Conservation (phyloP, 53 echinoderm and acorn worm species). For the Antedon mediterranea region DNA sequence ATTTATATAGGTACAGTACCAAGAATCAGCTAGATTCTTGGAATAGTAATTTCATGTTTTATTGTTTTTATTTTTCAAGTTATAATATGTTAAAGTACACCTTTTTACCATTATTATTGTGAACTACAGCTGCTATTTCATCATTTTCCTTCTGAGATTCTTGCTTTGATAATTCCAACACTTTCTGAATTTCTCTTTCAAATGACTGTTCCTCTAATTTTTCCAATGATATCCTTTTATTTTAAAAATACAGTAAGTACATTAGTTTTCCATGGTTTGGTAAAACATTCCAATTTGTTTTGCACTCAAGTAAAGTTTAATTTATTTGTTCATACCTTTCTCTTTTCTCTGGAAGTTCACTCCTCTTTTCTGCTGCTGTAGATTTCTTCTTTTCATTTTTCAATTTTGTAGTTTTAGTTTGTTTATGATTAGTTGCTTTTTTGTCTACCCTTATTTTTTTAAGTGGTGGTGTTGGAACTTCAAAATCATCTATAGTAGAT, state of each 20-base stretch:
- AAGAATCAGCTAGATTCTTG: too few species aligned
- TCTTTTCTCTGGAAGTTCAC: neutral
- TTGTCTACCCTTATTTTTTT: conserved; percentile 13
- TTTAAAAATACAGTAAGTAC: too few species aligned
- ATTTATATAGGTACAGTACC: too few species aligned
- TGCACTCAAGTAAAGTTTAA: too few species aligned
- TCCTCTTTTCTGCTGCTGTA: neutral
- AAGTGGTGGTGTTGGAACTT: conserved; percentile 45
- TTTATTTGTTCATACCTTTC: neutral
- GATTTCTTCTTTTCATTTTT: conserved; percentile 16
- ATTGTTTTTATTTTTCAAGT: too few species aligned
- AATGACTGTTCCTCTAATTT: conserved; percentile 53
- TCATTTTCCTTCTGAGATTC: conserved; percentile 15
- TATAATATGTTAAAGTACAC: too few species aligned
- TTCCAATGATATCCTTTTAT: conserved; percentile 5
- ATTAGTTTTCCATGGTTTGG: too few species aligned
- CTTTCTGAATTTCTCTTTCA: conserved; percentile 51
- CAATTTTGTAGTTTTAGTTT: neutral
- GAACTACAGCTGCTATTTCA: neutral
- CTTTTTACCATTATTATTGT: neutral
- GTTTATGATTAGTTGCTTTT: neutral
- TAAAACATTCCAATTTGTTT: too few species aligned
- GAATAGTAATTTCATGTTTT: too few species aligned
- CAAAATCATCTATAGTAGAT: conserved; percentile 42
- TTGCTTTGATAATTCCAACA: conserved; percentile 56